Percentiles rank a stretch among this genome's conserved stretches.
Conservation (phyloP, 2,888 invertebrate species). For the Cyrtodaria siliqua region DNA sequence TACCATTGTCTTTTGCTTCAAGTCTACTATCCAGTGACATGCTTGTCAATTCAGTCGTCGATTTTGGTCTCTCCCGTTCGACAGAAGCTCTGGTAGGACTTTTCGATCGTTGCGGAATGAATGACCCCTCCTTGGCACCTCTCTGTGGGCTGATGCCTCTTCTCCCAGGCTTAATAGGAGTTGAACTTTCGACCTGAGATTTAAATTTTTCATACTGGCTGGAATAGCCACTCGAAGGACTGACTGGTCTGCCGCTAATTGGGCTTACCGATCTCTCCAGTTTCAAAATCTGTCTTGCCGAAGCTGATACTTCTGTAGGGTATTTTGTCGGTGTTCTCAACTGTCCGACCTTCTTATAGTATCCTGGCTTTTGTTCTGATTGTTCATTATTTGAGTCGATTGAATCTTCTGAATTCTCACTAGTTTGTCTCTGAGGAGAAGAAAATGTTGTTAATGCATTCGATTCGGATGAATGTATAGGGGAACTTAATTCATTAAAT, state of each 20-base stretch:
- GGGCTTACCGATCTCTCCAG: slow-evolving; percentile 57
- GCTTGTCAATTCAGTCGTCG: slow-evolving; percentile 42
- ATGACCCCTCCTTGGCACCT: slow-evolving; percentile 34
- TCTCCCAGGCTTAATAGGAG: slow-evolving; percentile 17
- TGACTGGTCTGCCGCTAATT: slow-evolving; percentile 11
- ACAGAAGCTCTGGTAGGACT: slow-evolving; percentile 44
- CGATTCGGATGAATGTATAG: slow-evolving; percentile 13
- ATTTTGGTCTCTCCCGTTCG: slow-evolving; percentile 55
- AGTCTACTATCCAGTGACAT: slow-evolving; percentile 15
- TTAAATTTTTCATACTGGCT: slow-evolving; percentile 50
- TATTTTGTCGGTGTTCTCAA: slow-evolving; percentile 31
- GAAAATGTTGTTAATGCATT: slow-evolving; percentile 45
- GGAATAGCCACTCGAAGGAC: neutral
- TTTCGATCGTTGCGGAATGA: slow-evolving; percentile 53
- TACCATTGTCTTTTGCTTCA: no score
- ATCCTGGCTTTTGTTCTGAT: slow-evolving; percentile 45
- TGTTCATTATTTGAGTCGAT: no score
- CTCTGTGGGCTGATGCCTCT: slow-evolving; percentile 44
- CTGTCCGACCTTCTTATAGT: slow-evolving; percentile 52
- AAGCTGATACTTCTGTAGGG: slow-evolving; percentile 41
- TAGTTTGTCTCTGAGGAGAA: slow-evolving; percentile 30
- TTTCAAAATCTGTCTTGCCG: slow-evolving; percentile 58
- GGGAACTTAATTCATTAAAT: slow-evolving; percentile 39
- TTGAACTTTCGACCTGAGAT: slow-evolving; percentile 39
- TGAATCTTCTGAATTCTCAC: slow-evolving; percentile 4